Base-by-base conservation (phyloP, 2,888 invertebrate genomes). In the Caenorhabditis panamensis region DNA sequence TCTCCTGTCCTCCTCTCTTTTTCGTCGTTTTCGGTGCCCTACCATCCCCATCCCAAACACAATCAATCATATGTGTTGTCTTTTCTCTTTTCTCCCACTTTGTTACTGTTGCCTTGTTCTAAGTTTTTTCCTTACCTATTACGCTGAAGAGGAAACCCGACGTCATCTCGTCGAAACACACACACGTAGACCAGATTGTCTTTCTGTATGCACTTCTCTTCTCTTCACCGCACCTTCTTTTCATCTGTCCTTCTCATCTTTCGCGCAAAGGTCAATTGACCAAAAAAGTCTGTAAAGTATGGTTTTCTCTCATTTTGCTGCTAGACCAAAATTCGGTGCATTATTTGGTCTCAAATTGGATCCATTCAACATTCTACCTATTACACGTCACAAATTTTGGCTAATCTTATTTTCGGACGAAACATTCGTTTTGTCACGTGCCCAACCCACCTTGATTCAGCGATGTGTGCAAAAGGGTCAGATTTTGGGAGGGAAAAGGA, bases 21-120 rank as follows among this genome's bases (percentile, higher is more conserved):
- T 28, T 51, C 41, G 13, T 41, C 41, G 41, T 68, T 68, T 26
- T 13, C 37, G 37, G 24, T 26, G 53, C 56, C 53, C 31, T n/a
- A 31, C 66, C 53, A 28, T 56, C 44, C 59, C 31, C 59, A 56
- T 49, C 68, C 51, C 53, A 26, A 24, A 24, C 9, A 54, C 54
- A 54, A 54, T 54, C 54, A 26, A 54, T 54, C 26, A 54, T 53
- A 26, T 54, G 28, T 61, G 53, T 26, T 51, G 62, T 44, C 44
- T 41, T 62, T 53, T 54, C 44, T 54, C 44, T 44, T 26, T 47
- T 28, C 53, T 53, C 62, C 13, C 26, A 16, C 28, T 56, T 36
- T 56, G 26, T 56, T 18, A 13, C 26, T 56, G 18, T 56, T 28
- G 36, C 26, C 51, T 24, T 51, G 24, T 51, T 26, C 16, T 53